phyloP scores from a whole-genome alignment of 2,888 invertebrate genomes.

The Oscheius sp. region DNA sequence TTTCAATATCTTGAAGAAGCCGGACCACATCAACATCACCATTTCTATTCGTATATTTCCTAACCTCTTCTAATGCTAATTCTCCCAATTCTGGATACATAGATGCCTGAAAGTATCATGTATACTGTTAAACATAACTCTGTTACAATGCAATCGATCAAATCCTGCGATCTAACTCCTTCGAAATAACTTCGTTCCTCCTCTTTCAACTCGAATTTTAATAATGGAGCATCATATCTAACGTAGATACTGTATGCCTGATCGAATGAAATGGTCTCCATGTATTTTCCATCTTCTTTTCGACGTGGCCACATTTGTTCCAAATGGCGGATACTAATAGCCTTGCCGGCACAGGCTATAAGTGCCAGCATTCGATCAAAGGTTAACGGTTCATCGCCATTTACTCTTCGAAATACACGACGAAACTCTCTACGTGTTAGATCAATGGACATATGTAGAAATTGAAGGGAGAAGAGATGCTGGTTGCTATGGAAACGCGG shows the following conservation, averaged over 20 bases:
- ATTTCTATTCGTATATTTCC: background rate
- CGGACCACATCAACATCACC: constrained; percentile 9
- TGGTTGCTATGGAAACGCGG: too few species aligned
- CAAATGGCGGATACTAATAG: background rate
- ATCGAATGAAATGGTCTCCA: constrained; percentile 6
- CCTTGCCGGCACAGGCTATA: constrained; percentile 20
- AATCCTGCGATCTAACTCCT: background rate
- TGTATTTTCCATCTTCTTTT: background rate
- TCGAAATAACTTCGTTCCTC: constrained; percentile 1
- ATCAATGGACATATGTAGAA: too few species aligned
- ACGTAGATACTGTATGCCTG: constrained; percentile 19
- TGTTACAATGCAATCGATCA: constrained; percentile 8
- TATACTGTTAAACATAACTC: background rate
- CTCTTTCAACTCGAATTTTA: background rate
- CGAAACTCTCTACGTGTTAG: constrained; percentile 20
- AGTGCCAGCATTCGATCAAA: constrained; percentile 13
- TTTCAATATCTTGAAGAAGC: constrained; percentile 5
- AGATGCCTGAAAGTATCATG: background rate
- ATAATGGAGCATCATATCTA: background rate
- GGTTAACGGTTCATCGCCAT: background rate
- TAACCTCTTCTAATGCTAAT: background rate
- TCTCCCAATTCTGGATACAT: constrained; percentile 9
- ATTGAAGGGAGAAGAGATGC: too few species aligned
- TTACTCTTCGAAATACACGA: constrained; percentile 12
- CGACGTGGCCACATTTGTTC: background rate